Conservation (phyloP, 2,888 invertebrate species). For the Beris morrisii region DNA sequence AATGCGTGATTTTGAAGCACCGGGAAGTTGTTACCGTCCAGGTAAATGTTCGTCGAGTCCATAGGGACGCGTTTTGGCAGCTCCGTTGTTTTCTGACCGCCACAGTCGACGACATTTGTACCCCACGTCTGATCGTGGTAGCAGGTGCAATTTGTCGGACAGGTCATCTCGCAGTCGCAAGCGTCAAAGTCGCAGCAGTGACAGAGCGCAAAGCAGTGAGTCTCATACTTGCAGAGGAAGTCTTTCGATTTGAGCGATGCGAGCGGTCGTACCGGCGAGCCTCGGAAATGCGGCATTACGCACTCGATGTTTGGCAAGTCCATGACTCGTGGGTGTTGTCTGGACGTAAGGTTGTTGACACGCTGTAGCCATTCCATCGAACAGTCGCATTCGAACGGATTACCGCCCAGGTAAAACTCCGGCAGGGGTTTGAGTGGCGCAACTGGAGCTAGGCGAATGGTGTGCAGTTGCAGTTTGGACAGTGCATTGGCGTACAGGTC, state of each 20-base stretch:
- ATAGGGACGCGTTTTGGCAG: slow-evolving; percentile 89
- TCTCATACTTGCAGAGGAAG: slow-evolving; percentile 89
- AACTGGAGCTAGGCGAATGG: slow-evolving; percentile 74
- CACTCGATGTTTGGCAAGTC: slow-evolving; percentile 88
- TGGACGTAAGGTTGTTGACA: slow-evolving; percentile 81
- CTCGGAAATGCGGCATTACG: slow-evolving; percentile 82
- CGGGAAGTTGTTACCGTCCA: slow-evolving; percentile 87
- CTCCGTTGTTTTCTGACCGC: slow-evolving; percentile 73
- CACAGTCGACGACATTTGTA: slow-evolving; percentile 91
- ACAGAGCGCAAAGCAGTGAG: slow-evolving; percentile 92
- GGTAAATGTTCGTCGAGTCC: slow-evolving; percentile 91
- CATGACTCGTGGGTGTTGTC: slow-evolving; percentile 87
- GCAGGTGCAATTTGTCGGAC: slow-evolving; percentile 90
- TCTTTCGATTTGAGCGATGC: slow-evolving; percentile 80
- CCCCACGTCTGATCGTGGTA: slow-evolving; percentile 94
- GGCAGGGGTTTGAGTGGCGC: slow-evolving; percentile 69
- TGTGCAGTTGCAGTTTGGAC: slow-evolving; percentile 78
- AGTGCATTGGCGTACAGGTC: slow-evolving; percentile 89
- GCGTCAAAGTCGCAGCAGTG: slow-evolving; percentile 96
- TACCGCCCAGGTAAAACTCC: slow-evolving; percentile 88
- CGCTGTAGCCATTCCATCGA: slow-evolving; percentile 94
- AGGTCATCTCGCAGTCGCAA: slow-evolving; percentile 97
- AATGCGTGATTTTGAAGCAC: slow-evolving; percentile 88
- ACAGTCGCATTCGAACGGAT: slow-evolving; percentile 94
- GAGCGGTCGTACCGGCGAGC: slow-evolving; percentile 76